Evolutionary conservation across 1,140 invertebrate species (phyloP), one percentile per base, ranked within the genome.

Genomic region (Bombus fervidus): DNA sequence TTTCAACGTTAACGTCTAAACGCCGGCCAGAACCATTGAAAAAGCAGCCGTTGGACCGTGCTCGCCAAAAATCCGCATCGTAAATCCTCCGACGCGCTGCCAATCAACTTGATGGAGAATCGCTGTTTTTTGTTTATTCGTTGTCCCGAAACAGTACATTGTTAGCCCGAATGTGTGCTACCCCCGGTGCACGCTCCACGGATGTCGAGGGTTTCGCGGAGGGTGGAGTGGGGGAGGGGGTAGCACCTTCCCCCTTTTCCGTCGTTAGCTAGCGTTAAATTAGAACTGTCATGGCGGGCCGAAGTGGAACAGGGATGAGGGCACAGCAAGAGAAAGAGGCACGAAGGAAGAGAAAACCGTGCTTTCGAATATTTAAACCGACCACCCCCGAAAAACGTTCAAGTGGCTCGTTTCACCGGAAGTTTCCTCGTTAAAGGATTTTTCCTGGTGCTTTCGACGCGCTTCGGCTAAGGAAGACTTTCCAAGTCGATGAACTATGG

Each of bases 181-280:
- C 59, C 8, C 22, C 68, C 25, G 47, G 47, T 53, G 47, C 18
- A 31, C 66, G 47, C 62, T 10, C 18, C 59, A 22, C 8, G 31
- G 53, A 31, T 13, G 64, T 25, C 28, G 59, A 62, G 59, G 59
- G 28, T 62, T 62, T 62, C 59, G 3, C 13, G 43, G 15, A 34
- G 66, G 0, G 75, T 6, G 9, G 31, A 28, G 25, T 39, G 62
- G 34, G 25, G 66, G 75, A 47, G 34, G 25, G 59, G 66, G 69
- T 37, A 76, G 64, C 66, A 80, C 69, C 53, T 78, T 84, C 73
- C 77, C 64, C 74, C 86, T 73, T 74, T 77, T 79, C 83, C 83
- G 53, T 81, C 78, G 84, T 88, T 91, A 90, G 71, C 87, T 93
- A 91, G 91, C 93, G 93, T 93, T 92, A 93, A 94, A 93, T 93